These are phyloP conservation scores for Lepetodrilus schrolli DNA, from an alignment of 2,888 invertebrate genomes.

Conservation along the genomic window DNA sequence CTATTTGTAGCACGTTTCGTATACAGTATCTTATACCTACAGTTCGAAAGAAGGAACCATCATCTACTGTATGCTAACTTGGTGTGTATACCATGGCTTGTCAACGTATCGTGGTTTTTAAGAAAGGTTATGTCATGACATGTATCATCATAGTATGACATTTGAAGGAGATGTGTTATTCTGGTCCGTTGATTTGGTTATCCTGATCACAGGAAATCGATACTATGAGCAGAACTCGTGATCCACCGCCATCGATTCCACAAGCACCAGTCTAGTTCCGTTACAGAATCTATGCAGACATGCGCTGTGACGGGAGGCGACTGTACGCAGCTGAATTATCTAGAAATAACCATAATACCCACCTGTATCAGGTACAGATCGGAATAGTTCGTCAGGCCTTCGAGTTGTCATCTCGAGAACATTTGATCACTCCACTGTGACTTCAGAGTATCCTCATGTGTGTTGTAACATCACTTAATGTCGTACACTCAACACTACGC, in stretches of 20 bases:
- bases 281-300: conserved; percentile 7
- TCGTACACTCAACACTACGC: neutral
- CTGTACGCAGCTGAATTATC: neutral
- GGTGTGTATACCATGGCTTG: no score
- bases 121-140: no score
- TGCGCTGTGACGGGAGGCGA: neutral
- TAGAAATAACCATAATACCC: neutral
- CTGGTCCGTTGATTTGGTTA: neutral
- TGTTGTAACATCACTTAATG: neutral
- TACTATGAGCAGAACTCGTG: neutral
- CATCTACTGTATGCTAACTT: no score
- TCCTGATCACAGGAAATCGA: neutral
- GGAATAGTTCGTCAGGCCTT: neutral
- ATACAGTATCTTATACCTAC: no score
- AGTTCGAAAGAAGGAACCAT: no score
- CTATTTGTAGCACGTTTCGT: no score
- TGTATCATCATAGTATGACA: no score
- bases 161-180: neutral
- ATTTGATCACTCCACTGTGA: neutral
- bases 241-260: neutral
- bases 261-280: no score
- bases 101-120: no score
- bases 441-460: neutral
- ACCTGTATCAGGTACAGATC: conserved; percentile 17
- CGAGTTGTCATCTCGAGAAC: conserved; percentile 15